Evolutionary conservation across 2,113 vertebrate species (phyloP).

Genomic region (Apistogramma diplotaenia): DNA sequence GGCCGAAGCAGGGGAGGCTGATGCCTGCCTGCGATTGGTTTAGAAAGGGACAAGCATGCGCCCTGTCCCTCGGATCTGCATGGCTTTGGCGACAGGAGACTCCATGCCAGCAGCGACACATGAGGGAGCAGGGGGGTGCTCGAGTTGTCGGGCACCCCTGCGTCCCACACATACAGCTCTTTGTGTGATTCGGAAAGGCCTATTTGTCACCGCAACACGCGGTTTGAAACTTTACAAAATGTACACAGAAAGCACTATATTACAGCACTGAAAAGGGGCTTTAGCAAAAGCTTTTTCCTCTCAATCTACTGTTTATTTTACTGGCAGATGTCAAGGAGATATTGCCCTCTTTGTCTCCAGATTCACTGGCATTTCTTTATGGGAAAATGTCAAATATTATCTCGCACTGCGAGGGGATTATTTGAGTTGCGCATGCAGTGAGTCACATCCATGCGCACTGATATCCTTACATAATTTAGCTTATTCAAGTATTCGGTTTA

Average conservation of each 20-base stretch:
- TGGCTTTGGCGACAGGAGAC: constrained; percentile 4
- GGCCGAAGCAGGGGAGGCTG: neutral
- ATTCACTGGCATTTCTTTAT: constrained; percentile 18
- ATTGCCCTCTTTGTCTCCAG: constrained; percentile 33
- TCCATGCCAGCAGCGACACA: constrained; percentile 27
- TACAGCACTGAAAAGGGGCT: neutral
- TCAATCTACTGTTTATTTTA: constrained; percentile 12
- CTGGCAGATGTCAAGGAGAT: constrained; percentile 36
- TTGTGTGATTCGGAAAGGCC: constrained; percentile 24
- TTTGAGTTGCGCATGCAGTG: constrained; percentile 6
- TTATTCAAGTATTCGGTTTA: constrained; percentile 11
- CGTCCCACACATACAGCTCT: constrained; percentile 39
- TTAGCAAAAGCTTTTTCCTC: neutral
- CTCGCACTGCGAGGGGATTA: constrained; percentile 22
- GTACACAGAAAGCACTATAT: neutral
- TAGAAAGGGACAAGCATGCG: constrained; percentile 28
- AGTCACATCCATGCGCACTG: constrained; percentile 15
- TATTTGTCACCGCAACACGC: constrained; percentile 15
- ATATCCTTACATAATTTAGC: constrained; percentile 39
- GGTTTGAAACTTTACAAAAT: constrained; percentile 20
- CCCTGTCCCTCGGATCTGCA: constrained; percentile 26
- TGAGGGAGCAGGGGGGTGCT: constrained; percentile 21
- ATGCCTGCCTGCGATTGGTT: constrained; percentile 26
- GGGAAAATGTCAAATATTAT: constrained; percentile 46
- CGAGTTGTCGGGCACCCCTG: constrained; percentile 1